A percentile compares a stretch with the other conserved stretches of the same genome.
Conservation (phyloP, 1,140 invertebrate species). For the Capitella teleta region DNA sequence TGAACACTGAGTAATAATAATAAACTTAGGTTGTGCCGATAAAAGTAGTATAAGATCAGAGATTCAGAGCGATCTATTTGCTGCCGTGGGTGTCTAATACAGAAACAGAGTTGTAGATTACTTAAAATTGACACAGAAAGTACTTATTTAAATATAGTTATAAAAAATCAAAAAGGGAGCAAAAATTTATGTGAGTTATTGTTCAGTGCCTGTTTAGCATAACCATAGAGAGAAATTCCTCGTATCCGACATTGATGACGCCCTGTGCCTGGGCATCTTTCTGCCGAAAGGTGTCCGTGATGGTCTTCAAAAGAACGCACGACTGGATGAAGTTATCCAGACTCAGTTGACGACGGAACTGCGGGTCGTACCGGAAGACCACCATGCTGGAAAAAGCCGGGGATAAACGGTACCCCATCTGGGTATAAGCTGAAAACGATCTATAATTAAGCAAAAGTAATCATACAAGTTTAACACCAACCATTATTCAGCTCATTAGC, state of each 20-base stretch:
- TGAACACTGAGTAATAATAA: too few relatives aligned
- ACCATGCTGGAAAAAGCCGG: constrained; percentile 65
- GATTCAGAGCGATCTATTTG: too few relatives aligned
- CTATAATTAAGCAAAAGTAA: too few relatives aligned
- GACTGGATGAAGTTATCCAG: constrained; percentile 79
- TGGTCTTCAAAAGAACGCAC: constrained; percentile 73
- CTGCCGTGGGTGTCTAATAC: too few relatives aligned
- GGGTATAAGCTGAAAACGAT: constrained; percentile 54
- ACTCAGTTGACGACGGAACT: constrained; percentile 46
- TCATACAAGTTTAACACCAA: constrained; percentile 18
- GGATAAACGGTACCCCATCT: constrained; percentile 80
- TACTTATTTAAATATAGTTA: neutral
- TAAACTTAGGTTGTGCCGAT: too few relatives aligned
- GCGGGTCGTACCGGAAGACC: constrained; percentile 54
- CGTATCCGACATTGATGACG: constrained; percentile 65
- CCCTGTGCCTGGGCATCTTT: constrained; percentile 64
- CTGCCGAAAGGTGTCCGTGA: constrained; percentile 68
- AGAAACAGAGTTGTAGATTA: too few relatives aligned
- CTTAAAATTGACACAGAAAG: too few relatives aligned
- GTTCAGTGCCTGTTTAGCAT: constrained; percentile 43
- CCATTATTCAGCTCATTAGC: constrained; percentile 64
- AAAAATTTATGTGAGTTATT: too few relatives aligned
- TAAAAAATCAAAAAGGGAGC: too few relatives aligned
- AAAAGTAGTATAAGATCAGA: too few relatives aligned
- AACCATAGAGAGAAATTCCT: constrained; percentile 70